Conservation (phyloP, 2,797 vertebrate genomes). For the Gymnothorax javanicus region DNA sequence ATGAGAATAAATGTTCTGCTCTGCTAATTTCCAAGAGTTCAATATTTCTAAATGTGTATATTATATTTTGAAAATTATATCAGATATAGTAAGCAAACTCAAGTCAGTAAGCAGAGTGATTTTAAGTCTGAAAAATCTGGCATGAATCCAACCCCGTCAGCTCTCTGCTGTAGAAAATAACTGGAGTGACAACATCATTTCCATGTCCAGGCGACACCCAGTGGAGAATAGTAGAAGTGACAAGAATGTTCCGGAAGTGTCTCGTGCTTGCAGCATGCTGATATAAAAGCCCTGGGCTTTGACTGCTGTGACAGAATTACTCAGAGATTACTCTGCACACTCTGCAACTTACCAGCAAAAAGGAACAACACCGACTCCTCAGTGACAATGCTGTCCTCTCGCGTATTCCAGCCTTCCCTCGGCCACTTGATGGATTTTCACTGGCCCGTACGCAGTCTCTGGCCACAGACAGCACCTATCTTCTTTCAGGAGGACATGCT, state of each 20-base stretch:
- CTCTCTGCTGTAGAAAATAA: not conserved
- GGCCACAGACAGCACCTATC: conserved; percentile 25
- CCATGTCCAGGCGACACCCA: not conserved
- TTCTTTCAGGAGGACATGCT: conserved; percentile 15
- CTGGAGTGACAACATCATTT: no score
- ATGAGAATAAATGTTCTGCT: no score
- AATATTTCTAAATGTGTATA: no score
- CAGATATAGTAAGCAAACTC: conserved; percentile 27
- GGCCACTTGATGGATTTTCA: not conserved
- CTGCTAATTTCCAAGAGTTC: no score
- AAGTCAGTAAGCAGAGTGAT: not conserved
- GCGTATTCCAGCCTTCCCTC: conserved; percentile 20
- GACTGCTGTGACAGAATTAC: not conserved
- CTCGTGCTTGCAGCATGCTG: not conserved
- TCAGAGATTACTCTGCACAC: not conserved
- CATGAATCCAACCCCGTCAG: not conserved
- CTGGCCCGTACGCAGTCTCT: conserved; percentile 32
- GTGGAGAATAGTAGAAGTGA: conserved; percentile 5
- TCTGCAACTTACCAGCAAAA: conserved; percentile 4
- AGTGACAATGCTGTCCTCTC: conserved; percentile 29
- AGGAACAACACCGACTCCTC: not conserved
- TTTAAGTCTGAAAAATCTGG: no score
- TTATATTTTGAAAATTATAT: no score
- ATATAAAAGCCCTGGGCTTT: not conserved
- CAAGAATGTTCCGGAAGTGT: not conserved